A percentile compares a stretch with the other conserved stretches of the same genome.
phyloP scores from a whole-genome alignment of 2,888 invertebrate genomes.

The Acrobasis consociella region DNA sequence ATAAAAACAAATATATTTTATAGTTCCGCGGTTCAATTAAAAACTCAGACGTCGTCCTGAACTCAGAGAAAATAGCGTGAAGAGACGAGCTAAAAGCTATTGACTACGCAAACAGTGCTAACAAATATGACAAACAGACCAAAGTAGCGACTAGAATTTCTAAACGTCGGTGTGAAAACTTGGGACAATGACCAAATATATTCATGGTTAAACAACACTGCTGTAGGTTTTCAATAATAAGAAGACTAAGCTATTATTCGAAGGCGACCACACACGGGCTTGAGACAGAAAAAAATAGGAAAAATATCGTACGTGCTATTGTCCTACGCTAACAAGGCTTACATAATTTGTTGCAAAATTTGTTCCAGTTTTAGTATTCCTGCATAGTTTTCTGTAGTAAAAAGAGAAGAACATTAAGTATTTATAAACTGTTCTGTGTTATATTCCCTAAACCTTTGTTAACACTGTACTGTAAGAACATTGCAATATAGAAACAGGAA shows the following conservation, averaged over 20 bases:
- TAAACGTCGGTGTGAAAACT: slow-evolving; percentile 21
- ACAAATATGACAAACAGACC: slow-evolving; percentile 13
- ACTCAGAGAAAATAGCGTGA: slow-evolving; percentile 16
- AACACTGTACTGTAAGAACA: too few species aligned
- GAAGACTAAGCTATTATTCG: slow-evolving; percentile 5
- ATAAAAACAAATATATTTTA: too few species aligned
- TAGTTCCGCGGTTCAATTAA: neutral
- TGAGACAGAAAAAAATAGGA: slow-evolving; percentile 6
- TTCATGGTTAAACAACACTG: slow-evolving; percentile 9
- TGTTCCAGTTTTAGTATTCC: slow-evolving; percentile 8
- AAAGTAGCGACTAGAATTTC: slow-evolving; percentile 22
- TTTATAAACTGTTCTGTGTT: too few species aligned
- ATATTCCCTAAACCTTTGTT: too few species aligned
- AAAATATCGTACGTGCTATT: slow-evolving; percentile 7
- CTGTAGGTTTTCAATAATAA: slow-evolving; percentile 6
- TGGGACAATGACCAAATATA: slow-evolving; percentile 17
- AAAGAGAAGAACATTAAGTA: neutral
- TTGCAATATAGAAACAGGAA: too few species aligned
- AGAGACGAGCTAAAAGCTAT: slow-evolving; percentile 17
- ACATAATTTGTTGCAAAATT: slow-evolving; percentile 19
- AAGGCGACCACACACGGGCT: slow-evolving; percentile 7
- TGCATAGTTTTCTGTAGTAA: neutral
- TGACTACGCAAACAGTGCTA: slow-evolving; percentile 12
- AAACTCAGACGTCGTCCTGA: neutral
- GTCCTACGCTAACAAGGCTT: slow-evolving; percentile 4